These are phyloP conservation scores for Cossypha polioptera DNA, from an alignment of 2,797 vertebrate species.

Conservation along the genomic window DNA sequence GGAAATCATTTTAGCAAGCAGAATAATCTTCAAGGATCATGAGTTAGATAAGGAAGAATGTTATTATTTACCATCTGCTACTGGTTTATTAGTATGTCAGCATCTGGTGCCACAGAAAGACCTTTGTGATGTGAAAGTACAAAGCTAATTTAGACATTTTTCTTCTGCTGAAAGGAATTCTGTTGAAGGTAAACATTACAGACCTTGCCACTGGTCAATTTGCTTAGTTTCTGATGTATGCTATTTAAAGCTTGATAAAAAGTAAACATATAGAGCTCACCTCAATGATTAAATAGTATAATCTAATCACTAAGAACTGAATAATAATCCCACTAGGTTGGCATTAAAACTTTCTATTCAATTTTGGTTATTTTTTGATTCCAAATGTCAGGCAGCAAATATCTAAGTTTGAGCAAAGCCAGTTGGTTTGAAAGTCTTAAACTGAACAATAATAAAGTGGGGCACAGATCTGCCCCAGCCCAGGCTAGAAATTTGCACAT, in stretches of 20 bases:
- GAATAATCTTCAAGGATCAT: conserved; percentile 36
- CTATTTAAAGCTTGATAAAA: neutral
- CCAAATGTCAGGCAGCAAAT: conserved; percentile 79
- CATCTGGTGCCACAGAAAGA: conserved; percentile 37
- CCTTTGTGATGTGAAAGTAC: neutral
- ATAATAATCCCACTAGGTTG: conserved; percentile 74
- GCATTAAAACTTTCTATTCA: conserved; percentile 84
- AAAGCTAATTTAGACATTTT: conserved; percentile 16
- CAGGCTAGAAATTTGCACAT: conserved; percentile 47
- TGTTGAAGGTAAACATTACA: neutral
- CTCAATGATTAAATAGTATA: conserved; percentile 6
- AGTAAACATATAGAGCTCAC: neutral
- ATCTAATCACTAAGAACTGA: conserved; percentile 42
- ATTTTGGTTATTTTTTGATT: conserved; percentile 71
- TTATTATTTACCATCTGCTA: conserved; percentile 58
- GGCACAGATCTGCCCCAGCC: conserved; percentile 65
- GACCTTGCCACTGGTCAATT: conserved; percentile 51
- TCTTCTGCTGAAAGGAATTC: conserved; percentile 40
- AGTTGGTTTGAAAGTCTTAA: conserved; percentile 54
- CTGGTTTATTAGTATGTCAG: conserved; percentile 1
- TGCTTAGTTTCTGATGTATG: neutral
- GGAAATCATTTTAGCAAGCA: conserved; percentile 44
- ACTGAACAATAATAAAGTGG: conserved; percentile 50
- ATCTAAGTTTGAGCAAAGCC: conserved; percentile 64
- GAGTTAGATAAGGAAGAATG: conserved; percentile 54